These are phyloP conservation scores for Myotis myotis DNA, from an alignment of 2,797 vertebrate species.

Conservation along the genomic window DNA sequence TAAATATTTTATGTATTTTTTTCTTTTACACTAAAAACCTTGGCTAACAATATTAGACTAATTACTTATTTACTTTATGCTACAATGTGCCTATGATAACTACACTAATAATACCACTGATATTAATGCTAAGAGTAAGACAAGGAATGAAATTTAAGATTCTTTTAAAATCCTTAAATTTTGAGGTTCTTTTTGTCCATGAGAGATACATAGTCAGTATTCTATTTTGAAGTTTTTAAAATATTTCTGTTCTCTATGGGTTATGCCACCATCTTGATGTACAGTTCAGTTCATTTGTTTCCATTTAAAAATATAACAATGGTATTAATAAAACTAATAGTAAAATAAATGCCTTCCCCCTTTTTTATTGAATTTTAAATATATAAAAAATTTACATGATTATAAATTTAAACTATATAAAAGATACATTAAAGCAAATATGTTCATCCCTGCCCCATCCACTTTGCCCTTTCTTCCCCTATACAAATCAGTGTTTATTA, in stretches of 20 bases:
- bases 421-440: neutral
- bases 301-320: neutral
- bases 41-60: neutral
- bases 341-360: neutral
- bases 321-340: too few species aligned
- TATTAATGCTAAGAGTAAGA: neutral
- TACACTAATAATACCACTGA: neutral
- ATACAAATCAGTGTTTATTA: neutral
- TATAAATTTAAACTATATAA: slow-evolving; percentile 3
- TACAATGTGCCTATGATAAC: neutral
- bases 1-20: slow-evolving; percentile 3
- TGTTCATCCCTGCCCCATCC: neutral
- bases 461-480: neutral
- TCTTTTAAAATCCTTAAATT: neutral
- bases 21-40: neutral
- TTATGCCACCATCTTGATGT: neutral
- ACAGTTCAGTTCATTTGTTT: neutral
- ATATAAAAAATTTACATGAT: neutral
- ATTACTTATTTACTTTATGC: neutral
- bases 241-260: neutral
- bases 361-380: slow-evolving; percentile 19
- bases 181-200: neutral
- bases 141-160: neutral
- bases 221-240: neutral
- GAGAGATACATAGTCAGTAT: neutral